Base-by-base conservation (phyloP, 2,888 invertebrate genomes). In the Gibbula magus region DNA sequence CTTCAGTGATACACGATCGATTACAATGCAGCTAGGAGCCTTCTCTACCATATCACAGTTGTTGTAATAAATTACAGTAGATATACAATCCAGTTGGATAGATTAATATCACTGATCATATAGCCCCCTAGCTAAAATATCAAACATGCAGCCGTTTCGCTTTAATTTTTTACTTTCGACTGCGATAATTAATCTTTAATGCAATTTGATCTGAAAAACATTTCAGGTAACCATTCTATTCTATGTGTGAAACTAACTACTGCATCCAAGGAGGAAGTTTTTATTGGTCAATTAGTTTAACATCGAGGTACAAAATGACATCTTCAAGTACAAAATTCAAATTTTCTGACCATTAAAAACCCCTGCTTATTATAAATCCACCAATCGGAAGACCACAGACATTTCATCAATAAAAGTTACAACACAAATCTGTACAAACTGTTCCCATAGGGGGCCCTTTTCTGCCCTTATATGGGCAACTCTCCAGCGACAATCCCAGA, bases 51-150 rank as follows among this genome's bases (percentile, higher is more conserved):
- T 70, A 70, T 70, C 70, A 70, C 70, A 70, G 70, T 35, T 70
- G 70, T 70, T 70, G 29, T 70, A 70, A 70, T 70, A 70, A 70
- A 70, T 70, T 70, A 70, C 70, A 70, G 70, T 29, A 20, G 70
- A 70, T 70, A 70, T 35, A 70, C 29, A 70, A 35, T 70, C 70
- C 35, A 35, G 70, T 35, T 70, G 70, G 70, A 70, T 35, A 32
- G 35, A 32, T 20, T 32, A 70, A 70, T 70, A 70, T 70, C 70
- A 35, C 39, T 70, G 70, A 70, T 70, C 29, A 61, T 32, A 70
- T 39, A 39, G 39, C 35, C 70, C 35, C 35, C 29, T 70, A 70
- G n/a, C n/a, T n/a, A n/a, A n/a, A 35, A 35, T 70, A 32, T 35
- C 70, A 70, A 70, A 70, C 32, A 4, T 20, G 32, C 70, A 35